These are phyloP conservation scores for Pluvianellus socialis DNA, from an alignment of 2,113 vertebrate species.

Conservation along the genomic window DNA sequence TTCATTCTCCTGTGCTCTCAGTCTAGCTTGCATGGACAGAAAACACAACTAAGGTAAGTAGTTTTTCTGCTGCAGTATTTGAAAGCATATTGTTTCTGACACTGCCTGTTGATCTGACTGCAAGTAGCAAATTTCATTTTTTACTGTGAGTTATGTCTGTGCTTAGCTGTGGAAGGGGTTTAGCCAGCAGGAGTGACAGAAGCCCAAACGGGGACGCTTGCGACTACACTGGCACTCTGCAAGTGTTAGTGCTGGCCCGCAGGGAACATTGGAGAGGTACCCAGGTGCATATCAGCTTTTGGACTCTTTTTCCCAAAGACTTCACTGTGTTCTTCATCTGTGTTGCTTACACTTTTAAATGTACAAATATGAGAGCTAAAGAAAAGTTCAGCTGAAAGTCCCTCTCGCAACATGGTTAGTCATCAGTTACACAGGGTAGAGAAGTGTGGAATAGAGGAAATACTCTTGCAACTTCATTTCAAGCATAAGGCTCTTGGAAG, in stretches of 20 bases:
- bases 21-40: not conserved
- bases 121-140: not conserved
- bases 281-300: not conserved
- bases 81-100: not conserved
- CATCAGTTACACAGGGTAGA: not conserved
- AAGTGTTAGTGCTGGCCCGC: not conserved
- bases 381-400: not conserved
- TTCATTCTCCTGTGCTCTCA: not conserved
- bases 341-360: not conserved
- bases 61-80: not conserved
- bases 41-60: not conserved
- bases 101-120: not conserved
- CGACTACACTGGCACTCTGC: not conserved
- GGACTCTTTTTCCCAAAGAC: not conserved
- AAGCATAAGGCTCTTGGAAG: not conserved
- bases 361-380: not conserved
- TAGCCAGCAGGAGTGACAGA: not conserved
- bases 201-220: not conserved
- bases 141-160: not conserved
- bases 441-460: not conserved
- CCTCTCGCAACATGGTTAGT: not conserved
- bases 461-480: not conserved
- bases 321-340: not conserved
- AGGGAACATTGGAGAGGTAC: not conserved
- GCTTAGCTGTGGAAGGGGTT: not conserved